These are phyloP conservation scores for Synchiropus splendidus DNA, from an alignment of 2,113 vertebrate species.

Conservation along the genomic window DNA sequence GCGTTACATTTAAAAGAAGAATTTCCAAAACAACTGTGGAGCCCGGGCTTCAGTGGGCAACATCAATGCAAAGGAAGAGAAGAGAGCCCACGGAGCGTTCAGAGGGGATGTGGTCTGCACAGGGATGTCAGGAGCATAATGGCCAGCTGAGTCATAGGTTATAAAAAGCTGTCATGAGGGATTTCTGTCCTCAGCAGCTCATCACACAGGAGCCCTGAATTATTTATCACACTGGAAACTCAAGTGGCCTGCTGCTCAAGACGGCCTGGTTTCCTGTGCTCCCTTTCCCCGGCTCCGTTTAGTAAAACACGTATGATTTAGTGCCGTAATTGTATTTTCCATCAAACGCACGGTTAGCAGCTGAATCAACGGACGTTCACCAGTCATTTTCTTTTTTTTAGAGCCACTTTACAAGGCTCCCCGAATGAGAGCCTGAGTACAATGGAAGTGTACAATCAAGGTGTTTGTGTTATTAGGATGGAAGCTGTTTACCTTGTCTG, in stretches of 20 bases:
- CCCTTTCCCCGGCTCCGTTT: conserved; percentile 48
- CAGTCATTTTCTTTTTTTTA: conserved; percentile 23
- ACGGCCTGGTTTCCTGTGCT: conserved; percentile 54
- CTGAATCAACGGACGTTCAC: conserved; percentile 25
- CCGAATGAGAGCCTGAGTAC: conserved; percentile 36
- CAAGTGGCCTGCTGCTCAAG: conserved; percentile 57
- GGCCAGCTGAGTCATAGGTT: conserved; percentile 70
- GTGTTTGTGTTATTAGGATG: conserved; percentile 45
- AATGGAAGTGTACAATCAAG: conserved; percentile 29
- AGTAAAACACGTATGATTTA: conserved; percentile 43
- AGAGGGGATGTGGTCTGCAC: conserved; percentile 58
- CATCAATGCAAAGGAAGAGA: conserved; percentile 12
- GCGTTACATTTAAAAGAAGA: too few relatives aligned
- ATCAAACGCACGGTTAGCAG: too few relatives aligned
- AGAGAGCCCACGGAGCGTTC: conserved; percentile 31
- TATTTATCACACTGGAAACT: conserved; percentile 69
- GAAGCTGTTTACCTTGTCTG: conserved; percentile 35
- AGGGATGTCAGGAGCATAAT: conserved; percentile 63
- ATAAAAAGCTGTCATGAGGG: conserved; percentile 72
- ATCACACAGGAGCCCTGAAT: conserved; percentile 65
- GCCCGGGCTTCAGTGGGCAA: too few relatives aligned
- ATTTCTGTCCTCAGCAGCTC: conserved; percentile 67
- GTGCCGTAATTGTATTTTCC: conserved; percentile 24
- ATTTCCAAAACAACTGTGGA: too few relatives aligned
- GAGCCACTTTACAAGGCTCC: conserved; percentile 29